phyloP scores from a whole-genome alignment of 2,797 vertebrate species.

The Phylloscopus collybita region DNA sequence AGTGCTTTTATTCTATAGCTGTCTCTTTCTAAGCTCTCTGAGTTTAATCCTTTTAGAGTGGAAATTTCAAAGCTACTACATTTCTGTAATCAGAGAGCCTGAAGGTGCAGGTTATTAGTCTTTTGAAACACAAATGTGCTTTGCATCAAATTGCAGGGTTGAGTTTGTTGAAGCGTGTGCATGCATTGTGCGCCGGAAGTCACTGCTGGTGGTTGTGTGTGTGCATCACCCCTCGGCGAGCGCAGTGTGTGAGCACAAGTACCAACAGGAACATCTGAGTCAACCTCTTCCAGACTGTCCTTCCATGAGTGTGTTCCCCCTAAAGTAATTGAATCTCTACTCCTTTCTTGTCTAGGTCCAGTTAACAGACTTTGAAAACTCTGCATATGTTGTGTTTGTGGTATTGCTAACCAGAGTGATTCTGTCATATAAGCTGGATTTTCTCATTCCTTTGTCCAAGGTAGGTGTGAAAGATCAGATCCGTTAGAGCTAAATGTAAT shows the following conservation, averaged over 20 bases:
- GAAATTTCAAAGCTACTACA: neutral
- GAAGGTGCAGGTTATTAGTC: neutral
- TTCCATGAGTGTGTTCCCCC: neutral
- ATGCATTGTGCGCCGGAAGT: neutral
- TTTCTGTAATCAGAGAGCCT: neutral
- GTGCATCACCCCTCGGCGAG: neutral
- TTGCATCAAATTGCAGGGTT: neutral
- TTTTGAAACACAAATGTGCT: neutral
- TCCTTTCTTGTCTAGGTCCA: constrained; percentile 84
- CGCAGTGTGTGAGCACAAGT: neutral
- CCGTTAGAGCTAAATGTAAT: neutral
- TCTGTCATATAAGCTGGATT: constrained; percentile 96
- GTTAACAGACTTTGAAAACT: constrained; percentile 98
- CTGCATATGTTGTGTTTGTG: constrained; percentile 97
- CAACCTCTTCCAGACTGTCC: neutral
- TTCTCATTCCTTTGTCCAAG: constrained; percentile 97
- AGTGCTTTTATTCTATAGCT: constrained; percentile 2
- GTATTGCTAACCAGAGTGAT: constrained; percentile 97
- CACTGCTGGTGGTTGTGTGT: neutral
- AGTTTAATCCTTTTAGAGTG: neutral
- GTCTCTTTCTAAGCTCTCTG: neutral
- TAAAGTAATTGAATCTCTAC: neutral
- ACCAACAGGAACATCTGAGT: accelerated
- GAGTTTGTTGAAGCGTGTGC: neutral
- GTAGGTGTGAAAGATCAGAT: constrained; percentile 66